Base-by-base conservation (phyloP, 2,797 vertebrate species). In the Cottoperca gobio region DNA sequence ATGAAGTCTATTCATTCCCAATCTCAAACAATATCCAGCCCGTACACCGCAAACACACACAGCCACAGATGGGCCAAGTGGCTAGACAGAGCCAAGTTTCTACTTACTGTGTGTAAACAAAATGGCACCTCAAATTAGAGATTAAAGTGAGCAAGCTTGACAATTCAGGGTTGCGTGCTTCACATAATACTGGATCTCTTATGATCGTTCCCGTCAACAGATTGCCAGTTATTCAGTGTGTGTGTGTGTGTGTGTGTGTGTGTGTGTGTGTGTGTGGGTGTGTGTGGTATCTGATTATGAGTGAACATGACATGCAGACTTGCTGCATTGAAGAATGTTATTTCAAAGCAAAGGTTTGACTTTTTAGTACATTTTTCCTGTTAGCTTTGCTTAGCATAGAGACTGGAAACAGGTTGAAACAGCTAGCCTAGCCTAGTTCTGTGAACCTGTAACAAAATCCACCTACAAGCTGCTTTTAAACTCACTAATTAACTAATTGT, bases 1-100 rank as follows among this genome's bases (percentile, higher is more conserved):
- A 84, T 90, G 84, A 89, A 83, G 75, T 83, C 84, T 87, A 83
- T 92, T 90, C 90, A 91, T 86, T 87, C 46, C 78, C 78, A 45
- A 68, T 88, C 81, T 84, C 72, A 66, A 90, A 91, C 69, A 87
- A 89, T 86, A 89, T 79, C 74, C 65, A 83, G 66, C 33, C 23
- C 78, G 79, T 88, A 91, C 74, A 86, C 81, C 62, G 45, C 80
- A 70, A 70, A 87, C 84, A 82, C 81, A 80, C 85, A 76, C 77
- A 82, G 79, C 39, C 70, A 53, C 81, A 89, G 82, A 85, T 88
- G 84, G 82, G 86, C 85, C 85, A 79, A 78, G 83, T 70, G 68
- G 60, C 71, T 31, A 33, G 52, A 3, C 6, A 0, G 26, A 68
- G 90, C 89, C 91, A 91, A 84, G 80, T 92, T 92, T 92, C 73